Evolutionary conservation across 2,113 vertebrate genomes (phyloP).

Genomic region (Narcine bancroftii): DNA sequence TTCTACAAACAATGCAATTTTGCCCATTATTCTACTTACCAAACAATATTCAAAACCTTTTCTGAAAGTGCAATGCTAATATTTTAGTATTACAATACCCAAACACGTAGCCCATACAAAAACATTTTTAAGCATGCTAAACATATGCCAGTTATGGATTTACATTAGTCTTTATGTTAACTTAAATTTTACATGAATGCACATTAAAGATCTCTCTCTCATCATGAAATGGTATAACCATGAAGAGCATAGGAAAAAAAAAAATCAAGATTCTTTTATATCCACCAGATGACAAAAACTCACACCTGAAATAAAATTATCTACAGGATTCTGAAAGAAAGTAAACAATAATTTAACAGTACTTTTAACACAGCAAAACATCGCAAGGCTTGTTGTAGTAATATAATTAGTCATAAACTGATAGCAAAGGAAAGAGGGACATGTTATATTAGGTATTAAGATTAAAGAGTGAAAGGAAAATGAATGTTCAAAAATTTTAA

Average conservation of each 20-base stretch:
- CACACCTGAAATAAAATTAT: not conserved
- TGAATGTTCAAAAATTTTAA: not conserved
- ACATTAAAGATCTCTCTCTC: not conserved
- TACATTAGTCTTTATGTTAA: not conserved
- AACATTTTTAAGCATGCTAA: not conserved
- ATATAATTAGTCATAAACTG: not conserved
- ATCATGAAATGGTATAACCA: not conserved
- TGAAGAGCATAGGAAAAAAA: too few species aligned
- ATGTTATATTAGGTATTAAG: not conserved
- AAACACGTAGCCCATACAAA: not conserved
- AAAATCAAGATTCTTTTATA: not conserved
- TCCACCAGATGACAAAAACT: not conserved
- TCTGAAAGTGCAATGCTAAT: not conserved
- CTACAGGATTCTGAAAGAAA: not conserved
- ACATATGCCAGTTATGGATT: not conserved
- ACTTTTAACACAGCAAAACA: not conserved
- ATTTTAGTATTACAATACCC: not conserved
- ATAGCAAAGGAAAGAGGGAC: not conserved
- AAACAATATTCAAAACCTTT: not conserved
- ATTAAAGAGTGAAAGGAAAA: not conserved
- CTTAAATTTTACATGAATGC: not conserved
- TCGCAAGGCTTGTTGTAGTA: not conserved
- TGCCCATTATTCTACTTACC: not conserved
- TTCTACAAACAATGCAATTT: not conserved
- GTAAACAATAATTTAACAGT: not conserved